Evolutionary conservation across 1,140 invertebrate genomes (phyloP).

Genomic region (Hetaerina americana): DNA sequence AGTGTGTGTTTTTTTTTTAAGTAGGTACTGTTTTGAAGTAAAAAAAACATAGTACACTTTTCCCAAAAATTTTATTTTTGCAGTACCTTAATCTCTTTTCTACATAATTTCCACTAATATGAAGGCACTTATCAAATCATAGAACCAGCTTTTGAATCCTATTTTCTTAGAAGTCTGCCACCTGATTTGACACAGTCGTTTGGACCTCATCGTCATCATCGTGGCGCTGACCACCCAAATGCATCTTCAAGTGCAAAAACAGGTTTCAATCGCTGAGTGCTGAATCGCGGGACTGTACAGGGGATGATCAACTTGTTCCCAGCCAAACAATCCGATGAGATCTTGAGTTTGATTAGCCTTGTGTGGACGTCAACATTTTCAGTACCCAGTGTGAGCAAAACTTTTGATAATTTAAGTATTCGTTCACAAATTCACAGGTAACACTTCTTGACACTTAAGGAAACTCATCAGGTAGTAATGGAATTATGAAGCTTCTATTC

Average conservation of each 20-base stretch:
- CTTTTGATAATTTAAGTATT: background rate
- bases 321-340: no score
- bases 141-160: background rate
- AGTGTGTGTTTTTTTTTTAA: no score
- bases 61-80: background rate
- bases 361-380: no score
- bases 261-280: no score
- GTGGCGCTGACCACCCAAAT: no score
- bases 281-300: no score
- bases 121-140: slow-evolving; percentile 4
- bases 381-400: background rate
- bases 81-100: background rate
- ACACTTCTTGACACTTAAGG: background rate
- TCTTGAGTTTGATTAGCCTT: no score
- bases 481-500: background rate
- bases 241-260: no score
- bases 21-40: background rate
- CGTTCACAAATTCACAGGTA: background rate
- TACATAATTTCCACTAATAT: background rate
- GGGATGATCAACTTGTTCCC: no score
- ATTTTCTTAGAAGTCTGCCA: slow-evolving; percentile 8
- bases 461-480: background rate
- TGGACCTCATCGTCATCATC: no score
- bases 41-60: background rate
- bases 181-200: slow-evolving; percentile 6